Evolutionary conservation across 1,140 invertebrate genomes (phyloP).

Genomic region (Dendrolimus punctatus): DNA sequence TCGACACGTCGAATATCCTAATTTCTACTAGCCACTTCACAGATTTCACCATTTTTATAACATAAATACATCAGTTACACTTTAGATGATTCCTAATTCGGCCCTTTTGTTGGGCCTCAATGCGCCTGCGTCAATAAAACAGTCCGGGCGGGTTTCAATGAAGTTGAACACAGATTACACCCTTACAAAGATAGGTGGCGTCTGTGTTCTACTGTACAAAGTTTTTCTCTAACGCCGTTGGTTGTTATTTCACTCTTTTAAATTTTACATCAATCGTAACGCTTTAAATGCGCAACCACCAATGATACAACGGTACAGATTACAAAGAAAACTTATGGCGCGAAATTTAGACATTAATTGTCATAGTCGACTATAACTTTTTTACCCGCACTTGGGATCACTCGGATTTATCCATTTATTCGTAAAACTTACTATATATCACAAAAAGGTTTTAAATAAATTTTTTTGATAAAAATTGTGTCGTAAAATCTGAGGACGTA

Average conservation of each 20-base stretch:
- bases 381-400: too few relatives aligned
- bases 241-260: slow-evolving; percentile 12
- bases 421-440: too few relatives aligned
- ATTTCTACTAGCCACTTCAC: slow-evolving; percentile 78
- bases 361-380: background rate
- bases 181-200: slow-evolving; percentile 54
- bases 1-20: slow-evolving; percentile 80
- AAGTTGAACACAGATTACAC: slow-evolving; percentile 16
- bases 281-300: slow-evolving; percentile 12
- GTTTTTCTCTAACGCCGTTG: slow-evolving; percentile 27
- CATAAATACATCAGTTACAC: slow-evolving; percentile 77
- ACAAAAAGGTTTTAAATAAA: too few relatives aligned
- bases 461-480: background rate
- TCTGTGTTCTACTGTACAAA: slow-evolving; percentile 34
- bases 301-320: slow-evolving; percentile 28
- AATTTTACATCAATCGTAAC: slow-evolving; percentile 10
- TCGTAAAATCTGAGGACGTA: background rate
- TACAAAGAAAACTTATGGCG: slow-evolving; percentile 13
- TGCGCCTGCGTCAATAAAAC: slow-evolving; percentile 65
- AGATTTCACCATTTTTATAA: slow-evolving; percentile 80
- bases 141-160: slow-evolving; percentile 65
- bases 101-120: slow-evolving; percentile 67
- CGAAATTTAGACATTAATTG: slow-evolving; percentile 15
- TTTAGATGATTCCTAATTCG: slow-evolving; percentile 62
- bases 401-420: too few relatives aligned